Conservation (phyloP, 2,797 vertebrate species). For the Buceros bicornis region DNA sequence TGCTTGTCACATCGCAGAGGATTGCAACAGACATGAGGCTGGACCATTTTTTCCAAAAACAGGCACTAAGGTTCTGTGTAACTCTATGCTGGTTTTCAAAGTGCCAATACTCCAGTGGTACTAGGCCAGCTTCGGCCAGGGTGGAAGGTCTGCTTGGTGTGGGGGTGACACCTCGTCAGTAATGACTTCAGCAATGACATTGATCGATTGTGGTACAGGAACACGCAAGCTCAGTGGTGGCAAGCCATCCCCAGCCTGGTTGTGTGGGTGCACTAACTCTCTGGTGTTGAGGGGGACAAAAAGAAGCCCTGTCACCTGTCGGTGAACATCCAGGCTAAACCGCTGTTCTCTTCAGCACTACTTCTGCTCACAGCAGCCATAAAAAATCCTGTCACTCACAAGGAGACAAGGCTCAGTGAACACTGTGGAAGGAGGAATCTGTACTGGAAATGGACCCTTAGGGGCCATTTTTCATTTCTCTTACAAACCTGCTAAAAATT, state of each 20-base stretch:
- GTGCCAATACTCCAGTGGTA: neutral
- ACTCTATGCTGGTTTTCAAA: neutral
- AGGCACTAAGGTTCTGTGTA: neutral
- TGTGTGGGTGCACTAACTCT: neutral
- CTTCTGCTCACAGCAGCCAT: neutral
- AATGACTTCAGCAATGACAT: neutral
- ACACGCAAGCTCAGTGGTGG: too few relatives aligned
- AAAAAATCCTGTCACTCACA: neutral
- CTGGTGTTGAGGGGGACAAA: neutral
- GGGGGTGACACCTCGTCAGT: neutral
- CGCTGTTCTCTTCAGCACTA: neutral
- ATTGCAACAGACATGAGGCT: neutral
- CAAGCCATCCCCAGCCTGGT: neutral
- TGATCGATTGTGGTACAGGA: neutral
- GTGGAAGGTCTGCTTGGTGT: neutral
- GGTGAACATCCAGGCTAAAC: neutral
- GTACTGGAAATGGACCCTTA: neutral
- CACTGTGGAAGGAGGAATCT: neutral
- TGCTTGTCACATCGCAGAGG: neutral
- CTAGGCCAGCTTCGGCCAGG: neutral
- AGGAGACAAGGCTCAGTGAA: neutral
- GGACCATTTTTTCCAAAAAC: neutral
- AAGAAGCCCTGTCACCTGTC: neutral
- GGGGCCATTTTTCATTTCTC: neutral
- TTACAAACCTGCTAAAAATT: conserved; percentile 22